Percentiles rank a stretch among this genome's conserved stretches.
phyloP scores from a whole-genome alignment of 1,140 invertebrate species.

The Monomorium pharaonis region DNA sequence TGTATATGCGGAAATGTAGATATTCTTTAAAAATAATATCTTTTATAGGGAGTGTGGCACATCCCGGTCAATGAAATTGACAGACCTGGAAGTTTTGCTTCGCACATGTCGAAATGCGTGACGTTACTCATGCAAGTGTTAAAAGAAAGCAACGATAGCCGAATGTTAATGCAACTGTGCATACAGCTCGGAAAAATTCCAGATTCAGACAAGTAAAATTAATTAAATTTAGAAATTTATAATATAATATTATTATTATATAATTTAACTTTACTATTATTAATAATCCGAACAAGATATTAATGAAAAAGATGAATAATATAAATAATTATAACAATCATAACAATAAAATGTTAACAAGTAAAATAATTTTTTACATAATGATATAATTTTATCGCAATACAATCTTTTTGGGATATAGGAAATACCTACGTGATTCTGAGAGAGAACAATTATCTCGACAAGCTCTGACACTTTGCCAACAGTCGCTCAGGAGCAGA shows the following conservation, averaged over 20 bases:
- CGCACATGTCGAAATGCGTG: conserved; percentile 95
- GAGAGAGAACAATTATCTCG: conserved; percentile 91
- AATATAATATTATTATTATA: too few species aligned
- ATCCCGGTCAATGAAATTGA: conserved; percentile 96
- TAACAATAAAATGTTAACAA: too few species aligned
- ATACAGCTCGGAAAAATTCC: conserved; percentile 92
- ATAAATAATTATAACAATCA: too few species aligned
- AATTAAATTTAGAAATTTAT: conserved; percentile 41
- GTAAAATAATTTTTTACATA: neutral
- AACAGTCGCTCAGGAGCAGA: conserved; percentile 87
- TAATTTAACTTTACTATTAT: too few species aligned
- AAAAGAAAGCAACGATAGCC: conserved; percentile 91
- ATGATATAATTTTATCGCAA: neutral
- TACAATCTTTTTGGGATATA: conserved; percentile 72
- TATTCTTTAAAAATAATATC: neutral
- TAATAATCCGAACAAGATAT: too few species aligned
- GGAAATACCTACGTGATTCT: conserved; percentile 92
- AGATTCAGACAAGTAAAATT: conserved; percentile 91
- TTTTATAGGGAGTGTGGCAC: conserved; percentile 93
- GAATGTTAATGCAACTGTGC: conserved; percentile 92
- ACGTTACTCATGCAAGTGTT: conserved; percentile 93
- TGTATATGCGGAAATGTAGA: neutral
- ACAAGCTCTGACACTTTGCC: conserved; percentile 90
- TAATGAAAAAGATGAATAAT: neutral
- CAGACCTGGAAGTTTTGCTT: conserved; percentile 95